Evolutionary conservation across 2,888 invertebrate species (phyloP), one percentile per base, ranked within the genome.

Genomic region (Taenaris catops): DNA sequence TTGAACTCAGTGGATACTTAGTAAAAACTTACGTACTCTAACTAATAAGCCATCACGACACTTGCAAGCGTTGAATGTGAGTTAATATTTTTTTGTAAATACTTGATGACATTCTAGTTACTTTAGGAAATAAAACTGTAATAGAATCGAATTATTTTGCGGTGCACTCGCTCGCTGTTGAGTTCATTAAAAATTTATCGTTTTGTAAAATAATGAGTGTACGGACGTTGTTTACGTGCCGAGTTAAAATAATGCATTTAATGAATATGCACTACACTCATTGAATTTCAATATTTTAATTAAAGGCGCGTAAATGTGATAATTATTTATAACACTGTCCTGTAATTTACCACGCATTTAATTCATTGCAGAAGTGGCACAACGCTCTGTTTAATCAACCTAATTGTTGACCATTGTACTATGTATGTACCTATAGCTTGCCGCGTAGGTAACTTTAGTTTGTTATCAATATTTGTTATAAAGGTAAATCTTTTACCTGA

Each of bases 271-370:
- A 26, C 16, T 52, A 53, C 50, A 59, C 45, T 41, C 41, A 55
- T 58, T 55, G 53, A 55, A 61, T 57, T 53, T 54, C 54, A 53
- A 56, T 55, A 60, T 54, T 55, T 58, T 54, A 58, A 62, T 61
- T 55, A 58, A 48, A 51, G 38, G 23, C 31, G 31, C 29, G 33
- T 31, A 26, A 46, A 34, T 23, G 37, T 17, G 29, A 35, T 39
- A 41, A 43, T 42, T 40, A 34, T 36, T 26, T 41, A 25, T 38
- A 34, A 41, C 32, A 27, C 23, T 8, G 40, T 11, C 19, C 31
- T 43, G 34, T 36, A 34, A 37, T 37, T 40, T 27, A 19, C 23
- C 23, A 26, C 31, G 9, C 14, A 29, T 24, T 29, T 38, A 34
- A 38, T 34, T 26, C 14, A 20, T 17, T 23, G 26, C 25, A 29